Base-by-base conservation (phyloP, 1,140 invertebrate species). In the Hylaeus volcanicus region DNA sequence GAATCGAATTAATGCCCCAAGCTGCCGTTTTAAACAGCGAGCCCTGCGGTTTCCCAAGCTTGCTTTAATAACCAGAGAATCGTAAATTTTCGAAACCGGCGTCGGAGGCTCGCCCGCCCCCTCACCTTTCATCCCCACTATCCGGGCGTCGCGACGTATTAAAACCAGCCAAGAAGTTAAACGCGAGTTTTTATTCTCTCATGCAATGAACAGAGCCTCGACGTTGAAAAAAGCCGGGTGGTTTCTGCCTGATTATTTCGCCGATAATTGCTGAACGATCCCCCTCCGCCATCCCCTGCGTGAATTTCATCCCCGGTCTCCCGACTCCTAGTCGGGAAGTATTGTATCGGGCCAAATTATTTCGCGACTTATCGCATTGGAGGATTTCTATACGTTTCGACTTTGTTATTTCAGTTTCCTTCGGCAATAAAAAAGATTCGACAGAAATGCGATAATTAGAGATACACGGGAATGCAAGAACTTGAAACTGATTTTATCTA, bases 41-140 rank as follows among this genome's bases (percentile, higher is more conserved):
- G 65, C 65, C 60, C 53, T 41, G 53, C 43, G 77, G 71, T 74
- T 79, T 79, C 55, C 70, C 69, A 41, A 45, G 51, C 48, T 72
- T 41, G 69, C 69, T 79, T 79, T 79, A 79, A 79, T 74, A 79
- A 79, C 71, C n/a, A 58, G 76, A 45, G 76, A 78, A 72, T 78
- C 76, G 76, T 78, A 72, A 78, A 78, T 78, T 78, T 78, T 72
- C 68, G 61, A 79, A 79, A 58, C 43, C 68, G 56, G 39, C n/a
- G 53, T n/a, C 45, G 48, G 61, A 11, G 39, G 9, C 45, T 55
- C 48, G 6, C 5, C 41, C 58, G 2, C 8, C 48, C 14, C 26
- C 37, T 5, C 15, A 15, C 26, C 39, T 0, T 48, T 51, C 2
- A 58, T 15, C n/a, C 55, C n/a, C 0, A 26, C 26, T 26, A 26